Evolutionary conservation across 2,888 invertebrate genomes (phyloP).

Genomic region (Cephus nigrinus): DNA sequence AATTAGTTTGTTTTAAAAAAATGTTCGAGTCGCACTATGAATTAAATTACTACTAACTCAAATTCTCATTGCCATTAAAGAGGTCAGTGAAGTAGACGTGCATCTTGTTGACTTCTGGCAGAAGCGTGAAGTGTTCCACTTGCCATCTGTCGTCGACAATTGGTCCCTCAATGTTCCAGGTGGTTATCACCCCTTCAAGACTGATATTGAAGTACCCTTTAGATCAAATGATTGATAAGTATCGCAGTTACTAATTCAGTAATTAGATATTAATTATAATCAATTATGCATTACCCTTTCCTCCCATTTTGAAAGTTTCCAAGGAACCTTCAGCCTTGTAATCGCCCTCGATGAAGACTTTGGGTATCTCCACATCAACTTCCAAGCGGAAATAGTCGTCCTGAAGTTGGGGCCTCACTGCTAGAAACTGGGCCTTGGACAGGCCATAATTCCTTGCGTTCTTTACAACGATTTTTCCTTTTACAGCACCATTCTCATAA

Average conservation of each 20-base stretch:
- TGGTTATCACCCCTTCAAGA: constrained; percentile 48
- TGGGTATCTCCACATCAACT: constrained; percentile 71
- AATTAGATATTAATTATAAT: constrained; percentile 22
- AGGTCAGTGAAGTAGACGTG: constrained; percentile 71
- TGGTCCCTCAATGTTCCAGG: constrained; percentile 51
- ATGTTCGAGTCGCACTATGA: neutral
- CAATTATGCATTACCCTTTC: constrained; percentile 70
- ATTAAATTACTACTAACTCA: constrained; percentile 71
- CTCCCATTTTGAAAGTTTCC: constrained; percentile 72
- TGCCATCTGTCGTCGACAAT: constrained; percentile 55
- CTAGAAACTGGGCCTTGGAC: constrained; percentile 68
- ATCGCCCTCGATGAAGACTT: constrained; percentile 69
- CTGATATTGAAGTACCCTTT: constrained; percentile 58
- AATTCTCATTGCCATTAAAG: constrained; percentile 71
- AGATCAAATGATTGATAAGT: neutral
- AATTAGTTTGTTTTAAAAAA: neutral
- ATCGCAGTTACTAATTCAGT: neutral
- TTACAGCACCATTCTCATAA: constrained; percentile 63
- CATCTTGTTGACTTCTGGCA: constrained; percentile 75
- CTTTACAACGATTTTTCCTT: constrained; percentile 67
- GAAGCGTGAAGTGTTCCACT: constrained; percentile 70
- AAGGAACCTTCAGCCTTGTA: constrained; percentile 74
- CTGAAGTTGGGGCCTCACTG: constrained; percentile 70
- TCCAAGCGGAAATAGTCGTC: constrained; percentile 71
- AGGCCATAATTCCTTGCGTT: constrained; percentile 71